Evolutionary conservation across 2,113 vertebrate species (phyloP).

Genomic region (Dromaius novaehollandiae): DNA sequence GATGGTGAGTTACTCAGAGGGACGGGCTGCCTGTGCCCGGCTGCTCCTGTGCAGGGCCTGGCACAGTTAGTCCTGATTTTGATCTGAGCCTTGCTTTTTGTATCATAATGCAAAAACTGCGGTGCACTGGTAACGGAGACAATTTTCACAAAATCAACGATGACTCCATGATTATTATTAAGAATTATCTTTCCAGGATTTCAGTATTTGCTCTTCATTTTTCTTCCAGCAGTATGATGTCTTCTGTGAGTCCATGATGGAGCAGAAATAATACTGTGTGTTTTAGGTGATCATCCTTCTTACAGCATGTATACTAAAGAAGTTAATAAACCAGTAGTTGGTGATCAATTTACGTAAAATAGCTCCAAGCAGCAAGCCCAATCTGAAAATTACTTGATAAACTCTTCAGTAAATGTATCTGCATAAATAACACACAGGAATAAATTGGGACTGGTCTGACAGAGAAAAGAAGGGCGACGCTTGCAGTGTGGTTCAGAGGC

Average conservation of each 20-base stretch:
- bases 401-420: conserved; percentile 38
- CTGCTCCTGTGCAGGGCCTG: neutral
- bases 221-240: neutral
- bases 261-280: neutral
- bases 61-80: neutral
- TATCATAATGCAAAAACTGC: neutral
- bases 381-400: conserved; percentile 48
- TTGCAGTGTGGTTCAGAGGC: conserved; percentile 3
- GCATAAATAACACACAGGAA: conserved; percentile 18
- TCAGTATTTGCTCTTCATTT: neutral
- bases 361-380: neutral
- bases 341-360: conserved; percentile 16
- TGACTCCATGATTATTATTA: neutral
- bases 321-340: neutral
- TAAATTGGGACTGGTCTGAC: conserved; percentile 3
- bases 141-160: neutral
- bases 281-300: neutral
- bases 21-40: neutral
- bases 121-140: neutral
- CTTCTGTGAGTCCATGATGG: neutral
- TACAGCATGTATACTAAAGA: neutral
- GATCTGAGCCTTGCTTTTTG: neutral
- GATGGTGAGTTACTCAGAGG: neutral
- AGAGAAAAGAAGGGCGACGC: neutral
- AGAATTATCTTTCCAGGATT: neutral